phyloP scores from a whole-genome alignment of 2,797 vertebrate genomes.

The Delichon dasypus region DNA sequence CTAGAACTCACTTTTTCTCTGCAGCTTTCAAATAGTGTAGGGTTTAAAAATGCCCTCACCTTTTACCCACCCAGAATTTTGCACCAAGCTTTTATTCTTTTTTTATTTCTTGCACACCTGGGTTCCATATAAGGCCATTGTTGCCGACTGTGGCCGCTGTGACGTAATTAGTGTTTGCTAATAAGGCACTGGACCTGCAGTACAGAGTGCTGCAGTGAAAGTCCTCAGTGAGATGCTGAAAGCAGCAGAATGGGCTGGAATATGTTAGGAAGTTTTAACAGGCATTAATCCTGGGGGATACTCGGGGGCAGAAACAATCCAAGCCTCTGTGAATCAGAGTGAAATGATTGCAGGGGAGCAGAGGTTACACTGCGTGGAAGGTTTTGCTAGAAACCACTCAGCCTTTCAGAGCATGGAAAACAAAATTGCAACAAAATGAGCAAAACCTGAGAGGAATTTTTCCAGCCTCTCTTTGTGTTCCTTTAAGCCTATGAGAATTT shows the following conservation, averaged over 20 bases:
- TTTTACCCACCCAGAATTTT: neutral
- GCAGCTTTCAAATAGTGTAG: neutral
- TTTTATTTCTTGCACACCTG: neutral
- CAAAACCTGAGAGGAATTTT: neutral
- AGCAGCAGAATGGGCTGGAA: neutral
- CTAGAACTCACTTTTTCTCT: neutral
- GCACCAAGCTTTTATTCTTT: neutral
- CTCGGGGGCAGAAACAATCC: neutral
- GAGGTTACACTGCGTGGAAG: neutral
- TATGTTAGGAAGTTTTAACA: conserved; percentile 19
- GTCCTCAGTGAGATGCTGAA: neutral
- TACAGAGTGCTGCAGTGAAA: neutral
- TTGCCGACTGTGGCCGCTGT: neutral
- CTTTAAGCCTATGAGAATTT: neutral
- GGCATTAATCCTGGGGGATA: neutral
- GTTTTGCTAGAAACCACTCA: neutral
- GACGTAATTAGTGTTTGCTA: neutral
- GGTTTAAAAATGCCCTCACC: neutral
- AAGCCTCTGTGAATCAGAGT: neutral
- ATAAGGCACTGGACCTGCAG: neutral
- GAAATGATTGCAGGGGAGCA: neutral
- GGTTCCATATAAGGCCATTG: neutral
- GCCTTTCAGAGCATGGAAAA: neutral
- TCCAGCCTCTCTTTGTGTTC: neutral
- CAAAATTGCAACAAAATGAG: neutral